Evolutionary conservation across 1,140 invertebrate genomes (phyloP).

Genomic region (Drosophila prosaltans): DNA sequence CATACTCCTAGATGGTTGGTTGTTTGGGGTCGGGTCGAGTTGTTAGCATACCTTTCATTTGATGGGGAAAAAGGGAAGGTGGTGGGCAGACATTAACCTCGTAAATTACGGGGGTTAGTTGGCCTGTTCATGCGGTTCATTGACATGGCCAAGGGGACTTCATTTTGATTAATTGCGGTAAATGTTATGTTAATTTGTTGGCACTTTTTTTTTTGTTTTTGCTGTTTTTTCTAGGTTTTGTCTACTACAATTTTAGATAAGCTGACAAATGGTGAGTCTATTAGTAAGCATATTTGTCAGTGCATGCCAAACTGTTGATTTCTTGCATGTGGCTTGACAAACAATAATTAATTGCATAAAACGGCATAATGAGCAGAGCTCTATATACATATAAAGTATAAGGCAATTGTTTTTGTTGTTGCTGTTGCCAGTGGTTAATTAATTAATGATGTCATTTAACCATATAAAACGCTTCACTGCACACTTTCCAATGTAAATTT

Average conservation of each 20-base stretch:
- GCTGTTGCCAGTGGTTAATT: neutral
- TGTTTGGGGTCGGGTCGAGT: neutral
- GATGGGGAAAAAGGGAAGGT: neutral
- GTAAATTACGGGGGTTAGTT: slow-evolving; percentile 6
- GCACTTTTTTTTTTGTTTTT: slow-evolving; percentile 55
- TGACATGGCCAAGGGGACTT: slow-evolving; percentile 41
- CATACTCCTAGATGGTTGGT: neutral
- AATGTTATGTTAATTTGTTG: slow-evolving; percentile 74
- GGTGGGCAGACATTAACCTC: neutral
- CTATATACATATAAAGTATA: neutral
- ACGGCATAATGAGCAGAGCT: slow-evolving; percentile 37
- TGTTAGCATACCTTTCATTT: slow-evolving; percentile 30
- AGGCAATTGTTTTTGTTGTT: neutral
- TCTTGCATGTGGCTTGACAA: slow-evolving; percentile 39
- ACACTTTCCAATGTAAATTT: neutral
- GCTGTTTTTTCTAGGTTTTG: slow-evolving; percentile 20
- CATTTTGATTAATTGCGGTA: slow-evolving; percentile 74
- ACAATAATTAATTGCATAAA: slow-evolving; percentile 55
- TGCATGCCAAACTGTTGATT: slow-evolving; percentile 26
- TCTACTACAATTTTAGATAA: slow-evolving; percentile 55
- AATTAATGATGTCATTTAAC: slow-evolving; percentile 18
- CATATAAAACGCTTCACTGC: slow-evolving; percentile 1
- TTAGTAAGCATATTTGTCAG: slow-evolving; percentile 40
- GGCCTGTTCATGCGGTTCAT: slow-evolving; percentile 50
- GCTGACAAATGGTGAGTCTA: slow-evolving; percentile 49